Base-by-base conservation (phyloP, 2,113 vertebrate genomes). In the Camelus dromedarius region DNA sequence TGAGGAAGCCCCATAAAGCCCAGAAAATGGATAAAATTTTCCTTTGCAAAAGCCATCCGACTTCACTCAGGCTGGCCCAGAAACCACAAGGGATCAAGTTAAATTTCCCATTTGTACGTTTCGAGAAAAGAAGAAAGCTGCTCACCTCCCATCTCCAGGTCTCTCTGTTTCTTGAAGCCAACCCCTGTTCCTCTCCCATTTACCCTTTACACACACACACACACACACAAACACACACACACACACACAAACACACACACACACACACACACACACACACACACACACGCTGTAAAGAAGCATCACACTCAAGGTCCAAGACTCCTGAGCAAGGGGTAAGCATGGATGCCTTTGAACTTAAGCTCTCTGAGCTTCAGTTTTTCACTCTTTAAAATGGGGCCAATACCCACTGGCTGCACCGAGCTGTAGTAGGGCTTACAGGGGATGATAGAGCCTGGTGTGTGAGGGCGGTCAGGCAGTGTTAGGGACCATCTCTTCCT, bases 21-120 rank as follows among this genome's bases (percentile, higher is more conserved):
- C 64, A 95, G 96, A 97, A 97, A 98, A 97, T 90, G 92, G 96
- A 96, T 97, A 97, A 96, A 97, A 98, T 97, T 97, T 98, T 97
- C 97, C 87, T 97, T 97, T 93, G 94, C 87, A 97, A 97, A 98
- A 97, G 80, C 50, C 56, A 95, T 96, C 93, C 13, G 11, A 92
- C 97, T 96, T 97, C 83, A 91, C 97, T 92, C 93, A 35, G 86
- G 77, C 90, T 97, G 97, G 97, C 97, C 93, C 69, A 76, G 92
- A 97, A 96, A 85, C 69, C 97, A 89, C 97, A 92, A 95, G 96
- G 95, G 97, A 98, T 96, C 92, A 79, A 95, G 96, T 97, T 96
- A 96, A 97, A 98, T 98, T 98, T 97, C 96, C 89, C 87, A 95
- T 76, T 91, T 12, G 75, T 95, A 72, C 95, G 67, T 97, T 95